Evolutionary conservation across 1,140 invertebrate species (phyloP).

Genomic region (Pemphigus obesinymphae): DNA sequence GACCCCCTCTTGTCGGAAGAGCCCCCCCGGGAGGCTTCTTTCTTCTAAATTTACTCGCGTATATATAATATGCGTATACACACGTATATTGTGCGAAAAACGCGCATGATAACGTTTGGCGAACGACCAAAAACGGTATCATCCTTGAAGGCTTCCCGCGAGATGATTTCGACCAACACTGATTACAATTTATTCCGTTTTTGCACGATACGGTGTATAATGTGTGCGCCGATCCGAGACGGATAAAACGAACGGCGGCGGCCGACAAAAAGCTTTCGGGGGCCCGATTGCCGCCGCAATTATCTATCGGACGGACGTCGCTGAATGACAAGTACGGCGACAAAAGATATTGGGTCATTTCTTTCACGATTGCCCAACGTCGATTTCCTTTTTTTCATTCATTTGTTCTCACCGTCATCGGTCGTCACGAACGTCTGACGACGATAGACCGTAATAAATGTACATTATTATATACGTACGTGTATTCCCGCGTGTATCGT

Average conservation of each 20-base stretch:
- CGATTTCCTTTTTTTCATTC: background rate
- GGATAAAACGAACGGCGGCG: background rate
- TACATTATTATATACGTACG: too few species aligned
- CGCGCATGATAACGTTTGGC: background rate
- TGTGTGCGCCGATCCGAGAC: background rate
- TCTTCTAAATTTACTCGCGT: background rate
- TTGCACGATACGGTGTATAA: background rate
- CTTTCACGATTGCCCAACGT: background rate
- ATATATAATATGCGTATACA: background rate
- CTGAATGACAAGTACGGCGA: slow-evolving; percentile 1
- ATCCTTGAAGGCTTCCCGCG: background rate
- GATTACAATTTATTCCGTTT: background rate
- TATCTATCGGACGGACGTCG: background rate
- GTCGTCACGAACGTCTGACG: slow-evolving; percentile 6
- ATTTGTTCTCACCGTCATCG: too few species aligned
- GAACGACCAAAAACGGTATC: slow-evolving; percentile 21
- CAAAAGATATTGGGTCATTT: background rate
- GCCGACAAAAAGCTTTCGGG: background rate
- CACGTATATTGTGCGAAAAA: background rate
- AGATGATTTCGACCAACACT: slow-evolving; percentile 8
- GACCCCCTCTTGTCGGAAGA: background rate
- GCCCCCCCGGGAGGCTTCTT: slow-evolving; percentile 24
- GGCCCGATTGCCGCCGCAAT: background rate
- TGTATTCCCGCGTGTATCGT: too few species aligned
- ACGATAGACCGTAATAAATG: too few species aligned